These are phyloP conservation scores for Odontomyia ornata DNA, from an alignment of 2,888 invertebrate species.

Conservation along the genomic window DNA sequence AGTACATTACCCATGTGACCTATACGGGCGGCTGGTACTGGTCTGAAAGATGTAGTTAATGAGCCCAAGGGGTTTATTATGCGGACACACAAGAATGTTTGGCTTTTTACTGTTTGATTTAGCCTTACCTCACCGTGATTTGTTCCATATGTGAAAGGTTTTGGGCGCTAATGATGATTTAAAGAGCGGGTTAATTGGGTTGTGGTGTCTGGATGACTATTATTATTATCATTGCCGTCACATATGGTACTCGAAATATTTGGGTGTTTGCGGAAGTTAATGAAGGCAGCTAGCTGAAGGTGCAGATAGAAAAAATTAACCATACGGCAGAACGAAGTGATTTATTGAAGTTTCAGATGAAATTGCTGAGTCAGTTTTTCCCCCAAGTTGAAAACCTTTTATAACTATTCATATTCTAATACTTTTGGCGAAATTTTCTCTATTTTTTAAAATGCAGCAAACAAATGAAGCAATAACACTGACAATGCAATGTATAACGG, in stretches of 20 bases:
- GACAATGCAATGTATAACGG: too few species aligned
- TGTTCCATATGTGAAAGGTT: constrained; percentile 23
- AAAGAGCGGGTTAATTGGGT: constrained; percentile 41
- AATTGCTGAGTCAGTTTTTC: too few species aligned
- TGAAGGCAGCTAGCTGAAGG: too few species aligned
- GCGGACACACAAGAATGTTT: constrained; percentile 41
- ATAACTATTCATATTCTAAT: too few species aligned
- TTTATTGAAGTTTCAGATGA: too few species aligned
- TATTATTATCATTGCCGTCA: constrained; percentile 10
- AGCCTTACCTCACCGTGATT: neutral
- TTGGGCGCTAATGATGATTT: constrained; percentile 40
- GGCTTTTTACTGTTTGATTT: constrained; percentile 43
- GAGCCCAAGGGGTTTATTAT: constrained; percentile 41
- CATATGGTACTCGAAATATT: neutral
- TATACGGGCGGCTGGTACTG: neutral
- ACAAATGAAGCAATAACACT: too few species aligned
- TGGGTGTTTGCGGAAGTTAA: too few species aligned
- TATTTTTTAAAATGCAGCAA: too few species aligned
- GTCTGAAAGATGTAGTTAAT: constrained; percentile 36
- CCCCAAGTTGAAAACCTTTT: too few species aligned
- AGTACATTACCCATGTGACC: constrained; percentile 5
- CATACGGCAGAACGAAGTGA: too few species aligned
- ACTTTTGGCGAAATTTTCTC: too few species aligned
- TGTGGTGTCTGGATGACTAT: constrained; percentile 37
- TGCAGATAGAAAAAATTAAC: too few species aligned